Conservation (phyloP, 2,797 vertebrate species). For the Octomys mimax region DNA sequence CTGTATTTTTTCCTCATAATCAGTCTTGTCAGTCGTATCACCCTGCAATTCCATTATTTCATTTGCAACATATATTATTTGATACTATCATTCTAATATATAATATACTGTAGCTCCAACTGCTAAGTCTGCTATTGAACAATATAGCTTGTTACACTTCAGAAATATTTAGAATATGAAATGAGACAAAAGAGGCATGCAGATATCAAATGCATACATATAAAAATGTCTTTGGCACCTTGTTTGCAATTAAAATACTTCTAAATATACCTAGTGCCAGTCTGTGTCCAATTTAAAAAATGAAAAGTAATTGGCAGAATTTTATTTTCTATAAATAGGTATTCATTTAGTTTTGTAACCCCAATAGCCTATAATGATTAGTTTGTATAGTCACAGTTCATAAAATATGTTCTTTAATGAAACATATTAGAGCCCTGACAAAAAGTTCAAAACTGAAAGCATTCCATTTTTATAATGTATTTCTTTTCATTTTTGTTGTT, state of each 20-base stretch:
- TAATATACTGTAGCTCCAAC: constrained; percentile 25
- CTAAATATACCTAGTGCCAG: constrained; percentile 68
- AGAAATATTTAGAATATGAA: constrained; percentile 65
- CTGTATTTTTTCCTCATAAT: neutral
- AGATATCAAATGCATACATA: constrained; percentile 64
- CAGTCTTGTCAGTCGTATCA: neutral
- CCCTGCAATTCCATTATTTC: neutral
- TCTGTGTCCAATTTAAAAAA: constrained; percentile 68
- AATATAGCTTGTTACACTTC: constrained; percentile 23
- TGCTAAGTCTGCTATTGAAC: constrained; percentile 44
- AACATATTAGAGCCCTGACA: constrained; percentile 50
- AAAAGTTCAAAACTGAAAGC: constrained; percentile 54
- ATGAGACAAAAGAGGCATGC: constrained; percentile 72
- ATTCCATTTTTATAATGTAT: constrained; percentile 23
- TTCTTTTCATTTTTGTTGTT: neutral
- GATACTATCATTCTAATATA: constrained; percentile 33
- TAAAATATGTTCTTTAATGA: constrained; percentile 73
- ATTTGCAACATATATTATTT: constrained; percentile 37
- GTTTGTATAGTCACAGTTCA: constrained; percentile 59
- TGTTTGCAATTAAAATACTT: constrained; percentile 76
- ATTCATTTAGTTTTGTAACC: constrained; percentile 60
- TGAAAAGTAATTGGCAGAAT: constrained; percentile 66
- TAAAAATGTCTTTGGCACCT: constrained; percentile 73
- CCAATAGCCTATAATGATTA: constrained; percentile 40
- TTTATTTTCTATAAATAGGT: constrained; percentile 77